Conservation (phyloP, 2,888 invertebrate species). For the Dynastes tityus region DNA sequence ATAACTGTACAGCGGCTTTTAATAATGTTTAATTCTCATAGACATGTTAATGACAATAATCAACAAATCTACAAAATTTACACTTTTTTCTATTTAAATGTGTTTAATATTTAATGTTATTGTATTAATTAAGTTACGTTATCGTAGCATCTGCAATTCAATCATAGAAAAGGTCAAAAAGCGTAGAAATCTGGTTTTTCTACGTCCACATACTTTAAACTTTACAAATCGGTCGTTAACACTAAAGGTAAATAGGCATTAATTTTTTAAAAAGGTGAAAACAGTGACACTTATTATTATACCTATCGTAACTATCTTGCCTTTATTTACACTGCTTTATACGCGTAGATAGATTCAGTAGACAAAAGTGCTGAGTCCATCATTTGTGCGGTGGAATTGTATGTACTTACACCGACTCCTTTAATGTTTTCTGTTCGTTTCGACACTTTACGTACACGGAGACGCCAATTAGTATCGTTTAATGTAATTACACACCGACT, state of each 20-base stretch:
- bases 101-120: conserved; percentile 18
- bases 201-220: conserved; percentile 6
- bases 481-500: conserved; percentile 49
- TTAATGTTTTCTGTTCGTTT: conserved; percentile 46
- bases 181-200: conserved; percentile 36
- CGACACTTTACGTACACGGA: conserved; percentile 47
- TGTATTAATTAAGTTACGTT: conserved; percentile 25
- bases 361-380: conserved; percentile 22
- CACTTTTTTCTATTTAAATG: conserved; percentile 32
- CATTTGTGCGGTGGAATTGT: conserved; percentile 24
- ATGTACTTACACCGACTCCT: conserved; percentile 22
- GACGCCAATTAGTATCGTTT: conserved; percentile 51
- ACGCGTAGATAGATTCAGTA: conserved; percentile 30
- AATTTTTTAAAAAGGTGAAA: conserved; percentile 49
- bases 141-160: conserved; percentile 25
- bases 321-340: conserved; percentile 45
- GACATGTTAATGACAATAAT: conserved; percentile 23
- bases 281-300: conserved; percentile 47
- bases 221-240: conserved; percentile 26
- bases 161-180: conserved; percentile 22
- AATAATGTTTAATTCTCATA: conserved; percentile 28
- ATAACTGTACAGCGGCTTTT: not conserved
- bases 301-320: conserved; percentile 43
- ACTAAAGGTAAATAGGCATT: conserved; percentile 39
- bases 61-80: conserved; percentile 27